phyloP scores from a whole-genome alignment of 1,140 invertebrate species.

The Dryas iulia region DNA sequence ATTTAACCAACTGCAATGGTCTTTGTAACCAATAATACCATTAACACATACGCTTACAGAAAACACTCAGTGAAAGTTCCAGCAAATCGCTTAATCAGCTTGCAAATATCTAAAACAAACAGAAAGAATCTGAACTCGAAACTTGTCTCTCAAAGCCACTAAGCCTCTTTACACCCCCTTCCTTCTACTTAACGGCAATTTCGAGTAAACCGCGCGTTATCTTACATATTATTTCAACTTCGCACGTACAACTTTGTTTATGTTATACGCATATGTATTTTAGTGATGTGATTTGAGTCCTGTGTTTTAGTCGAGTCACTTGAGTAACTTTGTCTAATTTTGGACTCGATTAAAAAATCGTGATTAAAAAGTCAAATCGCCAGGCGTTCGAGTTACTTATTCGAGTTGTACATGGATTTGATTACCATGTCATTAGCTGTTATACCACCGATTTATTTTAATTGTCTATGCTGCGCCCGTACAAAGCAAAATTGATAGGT shows the following conservation, averaged over 20 bases:
- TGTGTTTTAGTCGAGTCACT: too few species aligned
- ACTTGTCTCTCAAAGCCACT: slow-evolving; percentile 54
- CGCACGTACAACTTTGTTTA: slow-evolving; percentile 39
- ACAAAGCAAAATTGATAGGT: too few species aligned
- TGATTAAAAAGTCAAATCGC: too few species aligned
- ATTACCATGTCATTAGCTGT: too few species aligned
- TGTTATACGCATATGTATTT: slow-evolving; percentile 1
- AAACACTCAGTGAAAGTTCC: slow-evolving; percentile 11
- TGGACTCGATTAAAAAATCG: too few species aligned
- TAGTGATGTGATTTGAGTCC: too few species aligned
- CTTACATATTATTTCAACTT: slow-evolving; percentile 48
- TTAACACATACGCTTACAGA: not conserved
- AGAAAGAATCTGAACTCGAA: slow-evolving; percentile 53
- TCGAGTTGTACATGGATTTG: too few species aligned
- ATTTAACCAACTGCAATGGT: too few species aligned
- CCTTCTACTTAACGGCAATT: slow-evolving; percentile 69
- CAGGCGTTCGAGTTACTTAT: too few species aligned
- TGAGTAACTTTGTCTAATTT: too few species aligned
- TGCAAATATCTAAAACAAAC: slow-evolving; percentile 60
- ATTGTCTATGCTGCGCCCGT: too few species aligned
- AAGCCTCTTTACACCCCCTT: slow-evolving; percentile 60
- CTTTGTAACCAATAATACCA: not conserved
- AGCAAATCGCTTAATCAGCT: slow-evolving; percentile 52
- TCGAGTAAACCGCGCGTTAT: slow-evolving; percentile 54
- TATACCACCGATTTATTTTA: too few species aligned